These are phyloP conservation scores for Trinorchestia longiramus DNA, from an alignment of 1,140 invertebrate species.

Conservation along the genomic window DNA sequence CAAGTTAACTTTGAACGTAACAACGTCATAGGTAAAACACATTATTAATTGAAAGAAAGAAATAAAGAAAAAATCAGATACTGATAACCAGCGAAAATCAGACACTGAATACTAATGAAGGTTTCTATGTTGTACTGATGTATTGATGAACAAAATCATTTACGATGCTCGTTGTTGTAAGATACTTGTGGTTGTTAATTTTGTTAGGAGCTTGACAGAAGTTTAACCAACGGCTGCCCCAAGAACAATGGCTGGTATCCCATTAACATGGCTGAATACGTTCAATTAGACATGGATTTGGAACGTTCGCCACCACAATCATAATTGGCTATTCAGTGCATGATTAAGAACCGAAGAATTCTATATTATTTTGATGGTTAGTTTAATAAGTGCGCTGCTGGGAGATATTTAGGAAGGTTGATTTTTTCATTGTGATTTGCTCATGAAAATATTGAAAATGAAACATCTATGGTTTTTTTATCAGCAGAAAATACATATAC, in stretches of 20 bases:
- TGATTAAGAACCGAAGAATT: not conserved
- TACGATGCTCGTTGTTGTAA: not conserved
- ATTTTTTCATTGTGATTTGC: not conserved
- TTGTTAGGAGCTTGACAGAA: not conserved
- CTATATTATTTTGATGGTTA: not conserved
- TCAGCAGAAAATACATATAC: not conserved
- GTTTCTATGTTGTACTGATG: not conserved
- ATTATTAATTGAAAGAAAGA: not conserved
- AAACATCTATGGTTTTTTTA: too few relatives aligned
- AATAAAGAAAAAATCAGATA: not conserved
- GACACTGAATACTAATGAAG: not conserved
- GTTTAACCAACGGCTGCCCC: not conserved
- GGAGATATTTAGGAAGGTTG: not conserved
- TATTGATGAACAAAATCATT: not conserved
- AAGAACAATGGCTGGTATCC: not conserved
- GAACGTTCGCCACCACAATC: not conserved
- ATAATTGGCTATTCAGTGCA: not conserved
- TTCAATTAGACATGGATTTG: constrained; percentile 42
- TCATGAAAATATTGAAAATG: not conserved
- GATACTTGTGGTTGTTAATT: not conserved
- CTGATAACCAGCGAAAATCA: not conserved
- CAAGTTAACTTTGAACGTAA: not conserved
- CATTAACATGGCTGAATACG: not conserved
- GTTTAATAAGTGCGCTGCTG: not conserved
- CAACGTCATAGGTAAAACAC: too few relatives aligned